Conservation (phyloP, 2,113 vertebrate species). For the Grantiella picta region DNA sequence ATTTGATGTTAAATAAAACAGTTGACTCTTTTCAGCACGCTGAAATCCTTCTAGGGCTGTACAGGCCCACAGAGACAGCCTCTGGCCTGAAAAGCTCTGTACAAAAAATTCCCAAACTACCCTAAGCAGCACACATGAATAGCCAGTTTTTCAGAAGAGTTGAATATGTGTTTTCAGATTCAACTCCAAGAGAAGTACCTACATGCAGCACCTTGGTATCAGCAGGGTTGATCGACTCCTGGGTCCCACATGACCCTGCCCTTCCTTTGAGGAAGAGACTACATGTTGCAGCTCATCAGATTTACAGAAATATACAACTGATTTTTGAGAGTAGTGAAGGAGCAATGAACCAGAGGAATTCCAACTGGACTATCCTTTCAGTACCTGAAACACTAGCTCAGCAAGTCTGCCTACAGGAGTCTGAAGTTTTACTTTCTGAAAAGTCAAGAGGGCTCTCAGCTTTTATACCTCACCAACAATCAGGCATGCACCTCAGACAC, state of each 20-base stretch:
- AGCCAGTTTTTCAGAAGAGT: background rate
- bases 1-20: background rate
- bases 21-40: background rate
- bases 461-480: background rate
- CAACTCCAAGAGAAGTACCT: background rate
- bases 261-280: background rate
- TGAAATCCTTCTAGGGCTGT: background rate
- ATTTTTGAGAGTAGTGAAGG: background rate
- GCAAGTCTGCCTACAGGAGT: background rate
- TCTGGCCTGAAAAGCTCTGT: background rate
- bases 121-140: background rate
- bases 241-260: background rate
- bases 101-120: background rate
- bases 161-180: background rate
- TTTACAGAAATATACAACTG: background rate
- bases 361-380: background rate
- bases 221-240: rapidly evolving
- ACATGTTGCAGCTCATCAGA: background rate
- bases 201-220: background rate
- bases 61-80: background rate
- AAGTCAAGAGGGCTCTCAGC: background rate
- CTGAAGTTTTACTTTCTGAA: background rate
- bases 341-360: background rate
- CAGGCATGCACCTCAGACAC: background rate
- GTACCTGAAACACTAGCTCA: background rate